Base-by-base conservation (phyloP, 2,888 invertebrate genomes). In the Myathropa florea region DNA sequence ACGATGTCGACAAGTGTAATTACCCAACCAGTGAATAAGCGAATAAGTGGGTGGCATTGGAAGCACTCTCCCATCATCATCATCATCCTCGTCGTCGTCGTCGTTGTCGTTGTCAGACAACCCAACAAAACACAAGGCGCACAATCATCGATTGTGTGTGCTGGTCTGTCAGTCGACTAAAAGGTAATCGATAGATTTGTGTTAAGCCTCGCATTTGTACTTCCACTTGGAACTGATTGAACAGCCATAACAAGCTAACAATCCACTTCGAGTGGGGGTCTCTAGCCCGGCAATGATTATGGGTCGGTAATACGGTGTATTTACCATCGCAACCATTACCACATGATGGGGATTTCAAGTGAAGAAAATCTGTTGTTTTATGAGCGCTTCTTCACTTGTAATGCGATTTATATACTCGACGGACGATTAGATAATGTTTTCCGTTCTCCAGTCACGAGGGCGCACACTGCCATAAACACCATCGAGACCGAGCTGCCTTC, bases 201-300 rank as follows among this genome's bases (percentile, higher is more conserved):
- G 86, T 79, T 86, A 83, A 86, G 78, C 83, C 71, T 46, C 73
- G 64, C 73, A 78, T 86, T 86, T 86, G 78, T 83, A 76, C 79
- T 73, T 83, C 86, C 86, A 86, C 86, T 86, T 83, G 83, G 73
- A 86, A 86, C 78, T 86, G 72, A 83, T 86, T 83, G 86, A 86
- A 86, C 78, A 86, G 75, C 78, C 78, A 86, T 86, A 86, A 83
- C 78, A 83, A 86, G 83, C 65, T 60, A 75, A 63, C 83, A 83
- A 83, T 86, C 82, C 83, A 79, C 53, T 73, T 83, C 30, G 70
- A 79, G 86, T 83, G 33, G 30, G 61, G 63, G 24, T 55, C 18
- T 14, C 21, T 30, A 14, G 53, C 28, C n/a, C 21, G n/a, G 55
- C 24, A 61, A 18, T 53, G 60, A 18, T 33, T 68, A n/a, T 60